These are phyloP conservation scores for Ceyx margarethae DNA, from an alignment of 2,113 vertebrate species.

Conservation along the genomic window DNA sequence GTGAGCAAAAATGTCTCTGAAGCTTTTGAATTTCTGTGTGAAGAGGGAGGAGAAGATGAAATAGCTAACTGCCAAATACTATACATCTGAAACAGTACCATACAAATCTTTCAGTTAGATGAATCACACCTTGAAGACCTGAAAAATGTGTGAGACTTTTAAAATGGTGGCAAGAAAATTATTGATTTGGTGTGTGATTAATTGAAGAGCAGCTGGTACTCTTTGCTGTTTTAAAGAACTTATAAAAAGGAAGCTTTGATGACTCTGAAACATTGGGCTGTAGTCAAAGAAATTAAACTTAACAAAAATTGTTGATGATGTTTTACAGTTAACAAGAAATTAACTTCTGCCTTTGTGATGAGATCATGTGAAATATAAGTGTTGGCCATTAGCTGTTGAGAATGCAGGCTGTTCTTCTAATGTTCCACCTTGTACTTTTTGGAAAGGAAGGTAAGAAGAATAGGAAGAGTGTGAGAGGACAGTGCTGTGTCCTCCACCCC, in stretches of 20 bases:
- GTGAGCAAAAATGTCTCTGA: not conserved
- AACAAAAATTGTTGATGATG: not conserved
- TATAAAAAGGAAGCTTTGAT: slow-evolving; percentile 10
- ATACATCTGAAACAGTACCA: not conserved
- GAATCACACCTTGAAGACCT: not conserved
- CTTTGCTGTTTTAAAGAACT: not conserved
- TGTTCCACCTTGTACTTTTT: not conserved
- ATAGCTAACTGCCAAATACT: not conserved
- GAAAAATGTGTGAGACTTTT: slow-evolving; percentile 2
- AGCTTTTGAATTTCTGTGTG: not conserved
- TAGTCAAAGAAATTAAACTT: not conserved
- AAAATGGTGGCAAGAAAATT: not conserved
- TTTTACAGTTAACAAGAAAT: not conserved
- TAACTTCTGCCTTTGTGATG: not conserved
- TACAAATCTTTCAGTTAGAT: not conserved
- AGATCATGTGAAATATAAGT: not conserved
- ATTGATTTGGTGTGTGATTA: slow-evolving; percentile 17
- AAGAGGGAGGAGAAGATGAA: not conserved
- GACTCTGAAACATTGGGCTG: not conserved
- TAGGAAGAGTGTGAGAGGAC: not conserved
- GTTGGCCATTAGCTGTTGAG: not conserved
- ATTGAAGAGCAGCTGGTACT: slow-evolving; percentile 19
- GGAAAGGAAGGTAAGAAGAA: not conserved
- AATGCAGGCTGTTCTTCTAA: not conserved
- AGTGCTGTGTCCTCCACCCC: not conserved